A percentile compares a stretch with the other conserved stretches of the same genome.
Conservation (phyloP, 1,140 invertebrate species). For the Drosophila chauvacae region DNA sequence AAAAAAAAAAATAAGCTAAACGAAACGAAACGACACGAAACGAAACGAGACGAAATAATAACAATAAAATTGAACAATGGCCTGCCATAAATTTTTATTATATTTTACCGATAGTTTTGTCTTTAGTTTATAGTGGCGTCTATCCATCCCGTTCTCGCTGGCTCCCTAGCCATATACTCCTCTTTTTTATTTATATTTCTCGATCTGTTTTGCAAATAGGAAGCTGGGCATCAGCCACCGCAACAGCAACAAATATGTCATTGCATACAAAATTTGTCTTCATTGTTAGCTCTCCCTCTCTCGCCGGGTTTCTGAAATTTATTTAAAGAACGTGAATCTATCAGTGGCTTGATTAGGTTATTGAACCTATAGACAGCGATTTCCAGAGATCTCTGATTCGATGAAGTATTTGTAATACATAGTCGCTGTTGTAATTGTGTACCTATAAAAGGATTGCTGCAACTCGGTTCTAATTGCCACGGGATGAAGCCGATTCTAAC, state of each 20-base stretch:
- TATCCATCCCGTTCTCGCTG: slow-evolving; percentile 39
- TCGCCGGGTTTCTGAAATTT: slow-evolving; percentile 24
- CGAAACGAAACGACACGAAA: slow-evolving; percentile 1
- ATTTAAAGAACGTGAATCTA: slow-evolving; percentile 34
- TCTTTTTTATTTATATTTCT: slow-evolving; percentile 15
- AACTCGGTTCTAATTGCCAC: slow-evolving; percentile 4
- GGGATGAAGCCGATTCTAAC: background rate
- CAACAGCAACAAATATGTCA: slow-evolving; percentile 36
- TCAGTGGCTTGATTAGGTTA: slow-evolving; percentile 47
- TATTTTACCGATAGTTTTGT: slow-evolving; percentile 69
- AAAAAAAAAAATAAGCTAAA: slow-evolving; percentile 9
- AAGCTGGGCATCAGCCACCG: slow-evolving; percentile 2
- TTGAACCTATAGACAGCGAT: slow-evolving; percentile 22
- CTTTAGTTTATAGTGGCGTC: slow-evolving; percentile 51
- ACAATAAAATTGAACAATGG: slow-evolving; percentile 75
- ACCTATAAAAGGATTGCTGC: slow-evolving; percentile 24
- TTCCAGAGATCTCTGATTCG: background rate
- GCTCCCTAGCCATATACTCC: background rate
- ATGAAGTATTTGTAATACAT: no score
- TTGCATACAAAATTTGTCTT: slow-evolving; percentile 61
- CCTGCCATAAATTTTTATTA: slow-evolving; percentile 73
- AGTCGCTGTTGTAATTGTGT: background rate
- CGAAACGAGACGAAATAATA: slow-evolving; percentile 57
- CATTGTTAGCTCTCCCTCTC: slow-evolving; percentile 30
- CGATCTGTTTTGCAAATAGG: slow-evolving; percentile 54